These are phyloP conservation scores for Myotis lucifugus DNA, from an alignment of 2,113 vertebrate species.

Conservation along the genomic window DNA sequence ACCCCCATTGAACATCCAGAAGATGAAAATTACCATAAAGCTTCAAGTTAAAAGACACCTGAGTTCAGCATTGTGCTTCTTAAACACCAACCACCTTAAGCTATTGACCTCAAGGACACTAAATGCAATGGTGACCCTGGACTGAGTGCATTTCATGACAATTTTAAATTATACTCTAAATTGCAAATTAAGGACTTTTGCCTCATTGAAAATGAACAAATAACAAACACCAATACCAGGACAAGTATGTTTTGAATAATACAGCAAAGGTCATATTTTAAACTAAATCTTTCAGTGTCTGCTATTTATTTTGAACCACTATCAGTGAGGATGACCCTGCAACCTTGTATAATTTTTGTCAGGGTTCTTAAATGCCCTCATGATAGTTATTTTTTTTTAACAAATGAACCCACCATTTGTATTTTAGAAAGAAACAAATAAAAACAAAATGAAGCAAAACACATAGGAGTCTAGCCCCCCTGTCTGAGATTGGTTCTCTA, in stretches of 20 bases:
- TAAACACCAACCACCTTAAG: background rate
- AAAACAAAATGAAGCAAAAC: conserved; percentile 13
- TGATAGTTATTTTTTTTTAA: background rate
- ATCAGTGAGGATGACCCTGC: background rate
- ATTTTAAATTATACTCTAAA: background rate
- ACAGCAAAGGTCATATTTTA: background rate
- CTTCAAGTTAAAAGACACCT: background rate
- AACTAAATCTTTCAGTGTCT: background rate
- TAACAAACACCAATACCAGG: background rate
- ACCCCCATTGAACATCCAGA: background rate
- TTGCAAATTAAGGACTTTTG: background rate
- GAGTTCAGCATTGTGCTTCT: rapidly evolving
- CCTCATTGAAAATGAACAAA: conserved; percentile 10
- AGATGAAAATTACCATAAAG: background rate
- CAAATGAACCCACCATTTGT: background rate
- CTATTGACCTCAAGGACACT: background rate
- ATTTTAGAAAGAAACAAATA: background rate
- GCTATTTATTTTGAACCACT: background rate
- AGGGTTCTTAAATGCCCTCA: background rate
- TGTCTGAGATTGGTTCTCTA: background rate
- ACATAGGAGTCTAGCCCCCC: background rate
- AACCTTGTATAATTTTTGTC: background rate
- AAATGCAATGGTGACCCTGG: background rate
- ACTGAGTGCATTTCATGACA: background rate
- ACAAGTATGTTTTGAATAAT: background rate